Evolutionary conservation across 2,888 invertebrate species (phyloP).

Genomic region (Harpagoxenus sublaevis): DNA sequence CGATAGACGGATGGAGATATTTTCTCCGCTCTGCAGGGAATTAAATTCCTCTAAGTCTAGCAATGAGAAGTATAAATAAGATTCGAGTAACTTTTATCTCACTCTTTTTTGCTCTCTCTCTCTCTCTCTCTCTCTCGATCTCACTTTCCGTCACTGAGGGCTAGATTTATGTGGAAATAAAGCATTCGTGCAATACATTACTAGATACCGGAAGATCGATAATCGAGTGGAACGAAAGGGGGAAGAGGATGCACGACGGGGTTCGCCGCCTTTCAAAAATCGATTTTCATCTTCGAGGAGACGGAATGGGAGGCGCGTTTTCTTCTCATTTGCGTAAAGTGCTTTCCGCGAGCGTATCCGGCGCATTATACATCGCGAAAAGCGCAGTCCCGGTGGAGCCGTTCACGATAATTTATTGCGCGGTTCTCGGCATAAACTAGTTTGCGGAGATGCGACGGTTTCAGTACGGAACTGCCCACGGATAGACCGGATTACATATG

Average conservation of each 20-base stretch:
- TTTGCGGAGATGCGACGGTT: constrained; percentile 46
- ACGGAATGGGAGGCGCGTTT: constrained; percentile 21
- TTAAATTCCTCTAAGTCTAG: constrained; percentile 35
- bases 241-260: neutral
- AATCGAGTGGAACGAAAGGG: neutral
- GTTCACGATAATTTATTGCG: constrained; percentile 54
- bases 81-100: constrained; percentile 14
- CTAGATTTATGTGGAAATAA: constrained; percentile 16
- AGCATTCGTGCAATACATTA: constrained; percentile 17
- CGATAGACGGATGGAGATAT: constrained; percentile 19
- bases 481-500: constrained; percentile 35
- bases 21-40: constrained; percentile 7
- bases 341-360: constrained; percentile 43
- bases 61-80: constrained; percentile 27
- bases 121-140: neutral
- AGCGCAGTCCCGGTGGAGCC: constrained; percentile 32
- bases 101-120: neutral
- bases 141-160: neutral
- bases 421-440: constrained; percentile 52
- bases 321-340: constrained; percentile 58
- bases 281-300: constrained; percentile 10
- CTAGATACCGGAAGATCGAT: neutral
- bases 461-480: constrained; percentile 30
- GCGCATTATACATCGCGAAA: constrained; percentile 52
- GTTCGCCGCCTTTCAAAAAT: constrained; percentile 14